phyloP scores from a whole-genome alignment of 2,888 invertebrate species.

The Macaria notata region DNA sequence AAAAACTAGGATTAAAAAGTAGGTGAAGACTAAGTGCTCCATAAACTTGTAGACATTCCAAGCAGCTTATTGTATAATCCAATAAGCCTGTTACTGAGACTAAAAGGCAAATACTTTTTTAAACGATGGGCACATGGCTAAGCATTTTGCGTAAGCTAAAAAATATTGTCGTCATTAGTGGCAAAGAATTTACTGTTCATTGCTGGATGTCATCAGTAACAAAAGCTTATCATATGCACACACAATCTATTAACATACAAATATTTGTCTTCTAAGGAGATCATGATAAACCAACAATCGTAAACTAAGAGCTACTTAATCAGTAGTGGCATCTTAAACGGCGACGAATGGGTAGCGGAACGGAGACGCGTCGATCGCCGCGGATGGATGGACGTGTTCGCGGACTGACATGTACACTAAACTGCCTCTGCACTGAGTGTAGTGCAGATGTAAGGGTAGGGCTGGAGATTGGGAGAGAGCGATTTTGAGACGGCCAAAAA shows the following conservation, averaged over 20 bases:
- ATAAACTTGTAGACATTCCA: background rate
- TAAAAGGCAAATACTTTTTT: background rate
- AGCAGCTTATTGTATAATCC: slow-evolving; percentile 6
- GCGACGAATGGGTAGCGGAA: slow-evolving; percentile 4
- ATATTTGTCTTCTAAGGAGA: too few species aligned
- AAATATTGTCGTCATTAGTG: background rate
- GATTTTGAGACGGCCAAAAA: too few species aligned
- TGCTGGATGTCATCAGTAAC: too few species aligned
- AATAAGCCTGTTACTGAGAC: slow-evolving; percentile 1
- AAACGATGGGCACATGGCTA: background rate
- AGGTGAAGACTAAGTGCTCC: slow-evolving; percentile 1
- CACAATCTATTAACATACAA: too few species aligned
- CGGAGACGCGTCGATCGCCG: slow-evolving; percentile 25
- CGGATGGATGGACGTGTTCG: slow-evolving; percentile 22
- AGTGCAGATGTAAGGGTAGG: too few species aligned
- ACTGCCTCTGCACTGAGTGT: too few species aligned
- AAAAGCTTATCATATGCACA: too few species aligned
- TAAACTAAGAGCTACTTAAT: too few species aligned
- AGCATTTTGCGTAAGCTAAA: background rate
- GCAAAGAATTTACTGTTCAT: too few species aligned
- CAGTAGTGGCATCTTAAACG: slow-evolving; percentile 6
- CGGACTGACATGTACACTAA: slow-evolving; percentile 32
- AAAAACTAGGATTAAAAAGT: background rate
- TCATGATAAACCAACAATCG: background rate
- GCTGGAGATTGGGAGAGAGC: background rate